Evolutionary conservation across 2,888 invertebrate species (phyloP), one percentile per base, ranked within the genome.

Genomic region (Catocala nupta): DNA sequence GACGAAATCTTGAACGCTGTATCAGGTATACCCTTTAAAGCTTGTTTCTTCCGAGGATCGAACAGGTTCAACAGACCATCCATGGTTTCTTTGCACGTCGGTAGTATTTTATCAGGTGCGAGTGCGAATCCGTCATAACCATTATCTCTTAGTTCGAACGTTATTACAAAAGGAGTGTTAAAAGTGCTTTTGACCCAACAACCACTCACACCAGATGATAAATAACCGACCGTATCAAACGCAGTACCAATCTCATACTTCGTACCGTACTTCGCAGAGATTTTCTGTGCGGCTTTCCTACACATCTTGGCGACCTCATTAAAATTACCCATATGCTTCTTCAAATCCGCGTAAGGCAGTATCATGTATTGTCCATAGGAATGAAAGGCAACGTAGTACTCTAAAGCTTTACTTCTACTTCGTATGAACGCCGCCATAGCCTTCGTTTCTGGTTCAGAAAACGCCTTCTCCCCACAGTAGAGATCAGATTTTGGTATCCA

Each of bases 101-200:
- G 96, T 33, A 95, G 80, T 50, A 97, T 97, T 75, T 95, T 91
- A 0, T 85, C 67, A 0, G 96, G 89, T 0, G 97, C 96, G 9
- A 97, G 86, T 5, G 96, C 84, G 80, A 97, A 97, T 0, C 97
- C 97, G 53, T 95, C 90, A 36, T 81, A 71, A 0, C 96, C 95
- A 0, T 81, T 86, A 77, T 96, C 96, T 4, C 96, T 91, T 5
- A 97, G 90, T 84, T 97, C 97, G 55, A 96, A 96, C 0, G 96
- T 96, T 71, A 96, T 95, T 0, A 96, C 93, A 55, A 96, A 92
- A 89, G 96, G 96, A 1, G 96, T 94, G n/a, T 94, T 89, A 50
- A 94, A 95, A 0, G 81, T 88, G 0, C 95, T 96, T 78, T 97
- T 96, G 0, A 96, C 97, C 96, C 97, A 98, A 82, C 98, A 97